Conservation (phyloP, 1,140 invertebrate genomes). For the Neoseiulus cucumeris region DNA sequence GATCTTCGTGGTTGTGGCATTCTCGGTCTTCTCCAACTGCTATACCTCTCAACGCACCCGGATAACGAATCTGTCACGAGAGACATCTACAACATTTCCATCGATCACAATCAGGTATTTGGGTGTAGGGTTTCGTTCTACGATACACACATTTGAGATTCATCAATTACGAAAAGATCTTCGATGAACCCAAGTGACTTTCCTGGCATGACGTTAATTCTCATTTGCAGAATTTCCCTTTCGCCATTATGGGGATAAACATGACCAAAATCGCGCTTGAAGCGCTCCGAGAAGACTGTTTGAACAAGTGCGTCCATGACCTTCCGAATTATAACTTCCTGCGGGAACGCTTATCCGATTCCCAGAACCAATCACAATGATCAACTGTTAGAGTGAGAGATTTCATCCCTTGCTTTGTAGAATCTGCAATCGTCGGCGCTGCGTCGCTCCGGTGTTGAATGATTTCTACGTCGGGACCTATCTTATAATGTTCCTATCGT, state of each 20-base stretch:
- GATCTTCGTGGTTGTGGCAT: constrained; percentile 36
- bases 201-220: neutral
- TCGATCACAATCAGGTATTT: constrained; percentile 30
- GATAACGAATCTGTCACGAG: constrained; percentile 27
- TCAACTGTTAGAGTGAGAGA: constrained; percentile 12
- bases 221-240: constrained; percentile 33
- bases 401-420: constrained; percentile 21
- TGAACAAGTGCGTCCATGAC: constrained; percentile 30
- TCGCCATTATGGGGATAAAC: constrained; percentile 37
- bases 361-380: neutral
- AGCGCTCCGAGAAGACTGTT: constrained; percentile 30
- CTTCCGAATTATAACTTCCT: neutral
- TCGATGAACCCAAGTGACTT: neutral
- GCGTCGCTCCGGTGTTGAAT: constrained; percentile 32
- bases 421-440: constrained; percentile 30
- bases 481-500: constrained; percentile 30
- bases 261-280: constrained; percentile 35
- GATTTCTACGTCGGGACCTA: constrained; percentile 32
- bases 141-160: neutral
- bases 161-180: neutral
- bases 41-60: constrained; percentile 29
- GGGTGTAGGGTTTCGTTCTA: neutral
- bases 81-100: constrained; percentile 33
- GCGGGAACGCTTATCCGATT: neutral
- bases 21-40: constrained; percentile 33